phyloP scores from a whole-genome alignment of 2,888 invertebrate species.

The Leptopilina drosophilae region DNA sequence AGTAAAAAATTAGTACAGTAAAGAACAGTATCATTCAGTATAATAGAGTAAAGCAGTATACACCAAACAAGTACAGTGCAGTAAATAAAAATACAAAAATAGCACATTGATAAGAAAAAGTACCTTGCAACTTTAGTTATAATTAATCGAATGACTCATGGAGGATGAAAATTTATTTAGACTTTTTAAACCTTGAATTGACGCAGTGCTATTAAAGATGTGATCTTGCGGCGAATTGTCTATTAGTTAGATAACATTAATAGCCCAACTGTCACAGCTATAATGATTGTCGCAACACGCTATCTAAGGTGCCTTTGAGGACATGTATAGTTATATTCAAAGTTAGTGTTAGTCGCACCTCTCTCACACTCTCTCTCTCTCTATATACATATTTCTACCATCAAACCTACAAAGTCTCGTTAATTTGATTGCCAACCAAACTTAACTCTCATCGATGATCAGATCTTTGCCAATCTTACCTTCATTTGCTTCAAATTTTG shows the following conservation, averaged over 20 bases:
- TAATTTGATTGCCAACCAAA: conserved; percentile 53
- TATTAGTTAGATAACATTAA: conserved; percentile 61
- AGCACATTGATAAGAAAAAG: no score
- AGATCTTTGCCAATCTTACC: conserved; percentile 56
- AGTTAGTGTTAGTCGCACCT: conserved; percentile 42
- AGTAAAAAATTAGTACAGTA: no score
- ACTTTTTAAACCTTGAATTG: conserved; percentile 24
- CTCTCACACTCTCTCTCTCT: no score
- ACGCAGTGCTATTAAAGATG: conserved; percentile 1
- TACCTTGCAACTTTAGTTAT: neutral
- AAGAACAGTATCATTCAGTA: no score
- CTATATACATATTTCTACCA: conserved; percentile 45
- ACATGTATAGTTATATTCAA: conserved; percentile 53
- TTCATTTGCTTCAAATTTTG: neutral
- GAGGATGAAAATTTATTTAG: neutral
- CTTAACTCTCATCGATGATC: conserved; percentile 51
- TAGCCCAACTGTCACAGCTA: conserved; percentile 63
- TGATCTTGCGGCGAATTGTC: conserved; percentile 19
- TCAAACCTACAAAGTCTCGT: conserved; percentile 50
- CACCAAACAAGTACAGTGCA: no score
- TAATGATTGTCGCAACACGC: conserved; percentile 64
- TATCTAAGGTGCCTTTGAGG: conserved; percentile 67
- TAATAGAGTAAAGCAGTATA: no score
- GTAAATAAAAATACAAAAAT: no score
- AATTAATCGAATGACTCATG: neutral